Evolutionary conservation across 2,888 invertebrate genomes (phyloP), one percentile per base, ranked within the genome.

Genomic region (Hemicrepidius hirtus): DNA sequence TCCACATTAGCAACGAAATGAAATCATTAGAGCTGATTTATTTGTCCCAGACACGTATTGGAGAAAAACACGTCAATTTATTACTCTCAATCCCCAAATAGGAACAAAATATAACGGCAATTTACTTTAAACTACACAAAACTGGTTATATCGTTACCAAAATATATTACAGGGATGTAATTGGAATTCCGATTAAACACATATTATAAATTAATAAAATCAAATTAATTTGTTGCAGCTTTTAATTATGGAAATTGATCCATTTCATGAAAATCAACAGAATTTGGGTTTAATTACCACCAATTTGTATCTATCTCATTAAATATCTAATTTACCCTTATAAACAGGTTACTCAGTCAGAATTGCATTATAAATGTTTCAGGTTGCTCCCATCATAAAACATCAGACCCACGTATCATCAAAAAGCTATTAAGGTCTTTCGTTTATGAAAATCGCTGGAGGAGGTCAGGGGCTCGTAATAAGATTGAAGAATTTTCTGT

Each of bases 271-370:
- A 53, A 13, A 18, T 28, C 12, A 7, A 4, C 13, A 13, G 28
- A 53, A 53, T 28, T 53, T 53, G 5, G 7, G 24, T 21, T 50
- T 50, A 50, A 50, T 24, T 21, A 24, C n/a, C 12, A n/a, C 3
- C 5, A 53, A 53, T 53, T 53, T 53, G 53, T n/a, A 9, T 28
- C 13, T n/a, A 9, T 28, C 13, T 28, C 53, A 28, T 53, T 28
- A 53, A 53, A 32, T 53, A 16, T 53, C 28, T 32, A 53, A 53
- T 53, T 53, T 28, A 32, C 53, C 21, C 21, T 28, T 12, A 32
- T 53, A 53, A 53, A 24, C 28, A 12, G 12, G 5, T 49, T 20
- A 24, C 0, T n/a, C 2, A 12, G 5, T 7, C 53, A 32, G 32
- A 1, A 32, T 32, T 32, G 32, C 32, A 32, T 32, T 32, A 32